These are phyloP conservation scores for Cyclopterus lumpus DNA, from an alignment of 2,797 vertebrate species.

Conservation along the genomic window DNA sequence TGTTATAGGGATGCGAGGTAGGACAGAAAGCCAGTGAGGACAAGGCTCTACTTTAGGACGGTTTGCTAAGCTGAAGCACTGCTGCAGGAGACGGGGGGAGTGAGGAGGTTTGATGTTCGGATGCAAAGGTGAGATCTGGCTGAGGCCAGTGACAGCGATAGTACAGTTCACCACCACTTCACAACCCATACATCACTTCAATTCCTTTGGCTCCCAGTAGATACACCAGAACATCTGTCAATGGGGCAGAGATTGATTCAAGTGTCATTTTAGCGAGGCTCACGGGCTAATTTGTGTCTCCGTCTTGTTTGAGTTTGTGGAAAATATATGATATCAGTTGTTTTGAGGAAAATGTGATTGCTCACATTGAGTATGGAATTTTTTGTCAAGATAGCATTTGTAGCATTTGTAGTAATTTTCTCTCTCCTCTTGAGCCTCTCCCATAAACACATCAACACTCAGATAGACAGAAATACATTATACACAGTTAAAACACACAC, in stretches of 20 bases:
- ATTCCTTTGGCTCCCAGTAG: conserved; percentile 1
- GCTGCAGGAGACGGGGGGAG: conserved; percentile 4
- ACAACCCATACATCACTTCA: conserved; percentile 16
- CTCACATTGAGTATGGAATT: conserved; percentile 2
- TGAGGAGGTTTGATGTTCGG: conserved; percentile 1
- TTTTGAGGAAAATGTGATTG: conserved; percentile 5
- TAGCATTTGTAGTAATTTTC: conserved; percentile 4
- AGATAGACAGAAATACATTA: conserved; percentile 1
- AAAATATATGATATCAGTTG: not conserved
- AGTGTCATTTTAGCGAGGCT: conserved; percentile 15
- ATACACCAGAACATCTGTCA: conserved; percentile 6
- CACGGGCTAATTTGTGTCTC: not conserved
- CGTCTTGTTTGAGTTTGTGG: not conserved
- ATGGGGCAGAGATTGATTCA: not conserved
- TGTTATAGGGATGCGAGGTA: conserved; percentile 24
- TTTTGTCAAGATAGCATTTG: conserved; percentile 4
- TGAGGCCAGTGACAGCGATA: conserved; percentile 6
- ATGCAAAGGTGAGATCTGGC: conserved; percentile 2
- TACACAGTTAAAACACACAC: not conserved
- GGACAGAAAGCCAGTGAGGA: conserved; percentile 33
- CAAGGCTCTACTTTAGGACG: conserved; percentile 9
- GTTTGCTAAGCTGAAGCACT: conserved; percentile 10
- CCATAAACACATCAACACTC: not conserved
- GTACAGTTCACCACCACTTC: conserved; percentile 2
- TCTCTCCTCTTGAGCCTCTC: not conserved